Base-by-base conservation (phyloP, 2,888 invertebrate genomes). In the Tridacna gigas region DNA sequence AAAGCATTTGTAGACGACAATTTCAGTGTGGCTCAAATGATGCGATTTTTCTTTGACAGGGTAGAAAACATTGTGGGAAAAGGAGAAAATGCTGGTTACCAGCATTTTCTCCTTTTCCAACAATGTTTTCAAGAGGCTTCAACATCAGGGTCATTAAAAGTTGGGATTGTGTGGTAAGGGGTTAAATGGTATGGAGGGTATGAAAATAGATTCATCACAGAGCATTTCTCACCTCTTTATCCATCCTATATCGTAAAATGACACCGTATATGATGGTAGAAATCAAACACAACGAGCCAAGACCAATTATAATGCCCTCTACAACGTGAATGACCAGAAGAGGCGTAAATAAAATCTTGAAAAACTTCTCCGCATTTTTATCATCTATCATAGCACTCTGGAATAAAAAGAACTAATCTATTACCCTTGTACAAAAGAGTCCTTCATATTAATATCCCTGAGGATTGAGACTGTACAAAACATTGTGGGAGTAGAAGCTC, bases 301-400 rank as follows among this genome's bases (percentile, higher is more conserved):
- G 28, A 26, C 77, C 60, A 47, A 92, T 89, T 7, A 91, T 82
- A 9, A 79, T 79, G 12, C 90, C 89, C 84, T 92, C 89, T n/a
- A 86, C 69, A 3, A 89, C 77, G 12, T 83, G 82, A 11, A 90
- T 84, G 12, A 90, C 77, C 26, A 77, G 67, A 76, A 92, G 69
- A 12, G 93, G 93, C 7, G 89, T 90, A 76, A 92, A 90, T 81
- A 93, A 83, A 82, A 91, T 82, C 20, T 69, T 75, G 65, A 89
- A 86, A 74, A 93, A 83, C 84, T 90, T 86, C 48, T 89, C 77
- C 0, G 91, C 91, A 89, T 89, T 91, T 48, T 84, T 80, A 60
- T 91, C 90, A 84, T 93, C 92, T 45, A 91, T 89, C 18, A 86
- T 86, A 11, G 90, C 91, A 87, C 91, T 92, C 93, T 93, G 89